A percentile compares a stretch with the other conserved stretches of the same genome.
phyloP scores from a whole-genome alignment of 2,113 vertebrate genomes.

The Mixornis gularis region DNA sequence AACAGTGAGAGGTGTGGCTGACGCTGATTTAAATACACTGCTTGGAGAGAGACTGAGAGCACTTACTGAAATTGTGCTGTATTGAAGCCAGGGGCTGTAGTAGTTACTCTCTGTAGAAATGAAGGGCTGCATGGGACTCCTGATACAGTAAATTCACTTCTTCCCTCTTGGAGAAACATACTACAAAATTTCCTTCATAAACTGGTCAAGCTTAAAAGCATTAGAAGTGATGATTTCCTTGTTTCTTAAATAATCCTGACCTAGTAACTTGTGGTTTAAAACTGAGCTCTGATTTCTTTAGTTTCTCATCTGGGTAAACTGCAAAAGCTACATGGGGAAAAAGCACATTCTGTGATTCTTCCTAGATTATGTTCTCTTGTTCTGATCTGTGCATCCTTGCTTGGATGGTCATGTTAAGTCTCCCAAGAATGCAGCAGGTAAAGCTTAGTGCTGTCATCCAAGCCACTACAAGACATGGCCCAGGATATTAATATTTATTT shows the following conservation, averaged over 20 bases:
- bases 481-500: background rate
- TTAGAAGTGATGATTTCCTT: background rate
- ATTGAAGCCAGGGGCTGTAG: background rate
- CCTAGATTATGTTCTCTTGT: background rate
- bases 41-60: background rate
- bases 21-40: background rate
- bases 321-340: background rate
- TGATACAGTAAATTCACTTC: background rate
- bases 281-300: background rate
- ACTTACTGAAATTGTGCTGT: background rate
- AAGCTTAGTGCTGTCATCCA: background rate
- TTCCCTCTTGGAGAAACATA: background rate
- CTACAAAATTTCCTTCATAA: background rate
- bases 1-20: background rate
- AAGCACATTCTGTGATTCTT: background rate
- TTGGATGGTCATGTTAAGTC: background rate
- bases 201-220: background rate
- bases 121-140: background rate
- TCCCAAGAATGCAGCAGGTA: background rate
- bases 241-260: background rate
- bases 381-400: background rate
- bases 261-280: background rate
- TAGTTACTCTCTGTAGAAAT: background rate
- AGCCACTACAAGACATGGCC: background rate
- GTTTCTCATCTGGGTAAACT: background rate